Evolutionary conservation across 2,888 invertebrate species (phyloP), one percentile per base, ranked within the genome.

Genomic region (Actias luna): DNA sequence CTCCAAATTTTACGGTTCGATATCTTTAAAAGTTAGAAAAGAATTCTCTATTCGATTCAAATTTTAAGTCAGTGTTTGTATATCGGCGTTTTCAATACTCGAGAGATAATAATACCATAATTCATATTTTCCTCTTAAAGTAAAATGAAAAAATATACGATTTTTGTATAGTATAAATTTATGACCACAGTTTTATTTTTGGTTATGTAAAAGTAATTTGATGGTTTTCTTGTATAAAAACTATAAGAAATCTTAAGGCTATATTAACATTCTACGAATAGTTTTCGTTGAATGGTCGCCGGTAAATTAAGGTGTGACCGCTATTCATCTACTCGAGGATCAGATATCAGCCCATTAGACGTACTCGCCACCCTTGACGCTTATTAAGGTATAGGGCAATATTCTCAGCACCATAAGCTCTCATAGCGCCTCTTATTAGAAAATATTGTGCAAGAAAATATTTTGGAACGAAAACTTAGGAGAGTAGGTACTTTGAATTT

Each of bases 331-430:
- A 57, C n/a, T 31, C 33, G 8, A 33, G 29, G 57, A 63, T 63
- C 58, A 42, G 35, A 39, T 63, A 57, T 46, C 63, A 61, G 36
- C 58, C 60, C 60, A 63, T 63, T 61, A 63, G 46, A 63, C 42
- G 29, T 35, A 35, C n/a, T n/a, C n/a, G n/a, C n/a, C 31, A 39
- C 59, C 27, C 16, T 55, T 55, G 29, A 50, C 25, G 22, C 46
- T 50, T 50, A 50, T 46, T 46, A 50, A 50, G 12, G 22, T 22
- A 50, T 50, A 22, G 22, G 25, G 12, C 25, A 50, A 50, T 12
- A 50, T 50, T 25, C 46, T 50, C 22, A 25, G 12, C 12, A 50
- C 46, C 22, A 50, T 50, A 50, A 50, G 46, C 46, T 50, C 46
- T 50, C 25, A 25, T 25, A 50, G 2, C 25, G 46, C 46, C 22